Percentiles rank a stretch among this genome's conserved stretches.
Evolutionary conservation across 2,113 vertebrate species (phyloP).

Genomic region (Notiomystis cincta): DNA sequence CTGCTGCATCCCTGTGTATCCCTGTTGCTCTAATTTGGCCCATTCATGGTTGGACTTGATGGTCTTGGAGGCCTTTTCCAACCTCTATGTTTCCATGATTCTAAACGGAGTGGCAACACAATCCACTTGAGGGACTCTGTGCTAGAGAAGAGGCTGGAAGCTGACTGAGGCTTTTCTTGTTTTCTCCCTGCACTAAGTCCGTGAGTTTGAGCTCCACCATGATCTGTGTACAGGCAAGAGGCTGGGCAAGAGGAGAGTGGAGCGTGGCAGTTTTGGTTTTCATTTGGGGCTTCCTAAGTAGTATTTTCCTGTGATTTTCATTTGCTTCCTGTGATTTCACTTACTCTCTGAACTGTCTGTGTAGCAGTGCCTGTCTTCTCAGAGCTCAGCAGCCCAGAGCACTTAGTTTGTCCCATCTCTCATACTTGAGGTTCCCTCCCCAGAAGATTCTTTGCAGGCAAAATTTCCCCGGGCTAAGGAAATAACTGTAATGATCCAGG

Average conservation of each 20-base stretch:
- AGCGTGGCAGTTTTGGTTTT: background rate
- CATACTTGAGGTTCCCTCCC: background rate
- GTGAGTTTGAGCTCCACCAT: background rate
- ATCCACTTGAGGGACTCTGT: background rate
- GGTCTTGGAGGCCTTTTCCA: background rate
- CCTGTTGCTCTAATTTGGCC: background rate
- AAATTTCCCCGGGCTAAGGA: background rate
- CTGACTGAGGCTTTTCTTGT: background rate
- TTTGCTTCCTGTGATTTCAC: background rate
- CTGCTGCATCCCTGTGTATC: background rate
- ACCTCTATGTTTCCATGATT: background rate
- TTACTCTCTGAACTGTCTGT: background rate
- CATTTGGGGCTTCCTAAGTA: background rate
- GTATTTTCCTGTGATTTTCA: background rate
- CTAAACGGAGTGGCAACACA: rapidly evolving
- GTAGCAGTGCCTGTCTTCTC: background rate
- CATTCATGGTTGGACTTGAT: background rate
- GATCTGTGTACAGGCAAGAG: background rate
- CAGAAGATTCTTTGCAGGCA: background rate
- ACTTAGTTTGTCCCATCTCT: background rate
- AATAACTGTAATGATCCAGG: background rate
- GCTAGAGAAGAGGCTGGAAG: background rate
- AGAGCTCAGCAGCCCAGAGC: background rate
- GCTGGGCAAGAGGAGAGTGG: rapidly evolving
- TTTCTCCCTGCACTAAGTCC: background rate